These are phyloP conservation scores for Sceliomorpha sp. DNA, from an alignment of 2,888 invertebrate genomes.

Conservation along the genomic window DNA sequence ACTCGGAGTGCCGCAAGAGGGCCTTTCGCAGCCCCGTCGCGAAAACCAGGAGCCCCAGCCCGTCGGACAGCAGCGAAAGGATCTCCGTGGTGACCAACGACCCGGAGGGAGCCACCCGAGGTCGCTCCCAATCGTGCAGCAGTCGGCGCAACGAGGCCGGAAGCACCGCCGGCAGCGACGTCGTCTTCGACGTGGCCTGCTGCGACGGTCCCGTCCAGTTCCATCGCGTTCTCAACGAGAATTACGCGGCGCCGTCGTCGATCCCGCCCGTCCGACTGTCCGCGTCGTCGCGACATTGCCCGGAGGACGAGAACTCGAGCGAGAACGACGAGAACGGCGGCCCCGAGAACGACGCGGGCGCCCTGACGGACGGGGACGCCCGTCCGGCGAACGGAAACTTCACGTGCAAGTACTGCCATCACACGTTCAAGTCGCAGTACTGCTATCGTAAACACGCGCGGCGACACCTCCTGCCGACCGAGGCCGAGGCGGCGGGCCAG, in stretches of 20 bases:
- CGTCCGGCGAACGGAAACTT: slow-evolving; percentile 77
- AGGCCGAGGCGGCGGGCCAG: slow-evolving; percentile 45
- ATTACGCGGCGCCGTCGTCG: slow-evolving; percentile 82
- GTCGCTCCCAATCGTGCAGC: slow-evolving; percentile 31
- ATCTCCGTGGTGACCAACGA: slow-evolving; percentile 55
- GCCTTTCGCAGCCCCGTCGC: neutral
- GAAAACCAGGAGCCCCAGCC: slow-evolving; percentile 51
- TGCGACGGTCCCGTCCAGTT: slow-evolving; percentile 95
- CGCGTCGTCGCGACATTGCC: slow-evolving; percentile 23
- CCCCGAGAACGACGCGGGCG: slow-evolving; percentile 61
- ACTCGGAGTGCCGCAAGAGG: neutral
- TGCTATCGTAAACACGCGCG: slow-evolving; percentile 91
- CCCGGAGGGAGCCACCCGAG: no score
- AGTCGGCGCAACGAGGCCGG: slow-evolving; percentile 22
- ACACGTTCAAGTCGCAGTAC: slow-evolving; percentile 91
- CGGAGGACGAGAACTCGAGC: slow-evolving; percentile 50
- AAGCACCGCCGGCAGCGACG: slow-evolving; percentile 65
- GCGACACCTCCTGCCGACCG: slow-evolving; percentile 71
- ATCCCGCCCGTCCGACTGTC: no score
- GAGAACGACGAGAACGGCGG: slow-evolving; percentile 72
- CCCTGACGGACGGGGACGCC: slow-evolving; percentile 62
- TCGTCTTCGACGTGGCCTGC: slow-evolving; percentile 92
- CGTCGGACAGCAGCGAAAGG: slow-evolving; percentile 57
- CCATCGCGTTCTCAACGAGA: slow-evolving; percentile 91
- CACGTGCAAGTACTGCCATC: slow-evolving; percentile 88